phyloP scores from a whole-genome alignment of 2,797 vertebrate species.

The Hippocampus kuda region DNA sequence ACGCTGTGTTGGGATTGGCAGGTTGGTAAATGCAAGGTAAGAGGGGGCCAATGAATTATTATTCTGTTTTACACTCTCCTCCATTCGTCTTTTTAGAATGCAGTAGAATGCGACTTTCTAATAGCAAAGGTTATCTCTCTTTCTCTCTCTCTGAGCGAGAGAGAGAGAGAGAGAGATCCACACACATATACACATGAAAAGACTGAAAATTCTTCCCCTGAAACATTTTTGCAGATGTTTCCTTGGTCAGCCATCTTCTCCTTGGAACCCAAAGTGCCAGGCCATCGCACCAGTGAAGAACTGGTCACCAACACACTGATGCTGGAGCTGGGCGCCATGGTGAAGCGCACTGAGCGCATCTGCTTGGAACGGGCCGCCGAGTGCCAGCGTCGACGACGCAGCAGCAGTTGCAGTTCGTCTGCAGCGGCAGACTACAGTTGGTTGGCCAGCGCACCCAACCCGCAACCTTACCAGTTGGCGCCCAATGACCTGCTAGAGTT shows the following conservation, averaged over 20 bases:
- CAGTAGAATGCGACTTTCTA: no score
- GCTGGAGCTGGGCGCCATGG: constrained; percentile 72
- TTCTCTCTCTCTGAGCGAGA: no score
- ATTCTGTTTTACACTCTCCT: not conserved
- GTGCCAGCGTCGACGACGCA: constrained; percentile 56
- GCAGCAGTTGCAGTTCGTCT: constrained; percentile 46
- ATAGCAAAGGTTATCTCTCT: no score
- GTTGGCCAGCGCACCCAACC: constrained; percentile 58
- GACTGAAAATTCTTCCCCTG: not conserved
- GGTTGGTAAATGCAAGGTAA: constrained; percentile 9
- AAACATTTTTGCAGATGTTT: constrained; percentile 62
- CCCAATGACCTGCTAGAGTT: constrained; percentile 70
- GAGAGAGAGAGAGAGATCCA: no score
- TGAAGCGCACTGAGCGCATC: constrained; percentile 71
- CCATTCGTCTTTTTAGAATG: no score
- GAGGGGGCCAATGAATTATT: constrained; percentile 40
- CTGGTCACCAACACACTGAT: constrained; percentile 74
- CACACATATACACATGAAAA: no score
- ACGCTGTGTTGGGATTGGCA: constrained; percentile 22
- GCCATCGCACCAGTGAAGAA: constrained; percentile 64
- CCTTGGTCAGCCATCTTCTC: constrained; percentile 71
- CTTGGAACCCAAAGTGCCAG: constrained; percentile 67
- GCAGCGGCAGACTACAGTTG: constrained; percentile 72
- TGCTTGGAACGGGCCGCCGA: constrained; percentile 61
- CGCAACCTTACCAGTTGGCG: constrained; percentile 62